Evolutionary conservation across 2,113 vertebrate species (phyloP), one percentile per base, ranked within the genome.

Genomic region (Ptychochromis oligacanthus): DNA sequence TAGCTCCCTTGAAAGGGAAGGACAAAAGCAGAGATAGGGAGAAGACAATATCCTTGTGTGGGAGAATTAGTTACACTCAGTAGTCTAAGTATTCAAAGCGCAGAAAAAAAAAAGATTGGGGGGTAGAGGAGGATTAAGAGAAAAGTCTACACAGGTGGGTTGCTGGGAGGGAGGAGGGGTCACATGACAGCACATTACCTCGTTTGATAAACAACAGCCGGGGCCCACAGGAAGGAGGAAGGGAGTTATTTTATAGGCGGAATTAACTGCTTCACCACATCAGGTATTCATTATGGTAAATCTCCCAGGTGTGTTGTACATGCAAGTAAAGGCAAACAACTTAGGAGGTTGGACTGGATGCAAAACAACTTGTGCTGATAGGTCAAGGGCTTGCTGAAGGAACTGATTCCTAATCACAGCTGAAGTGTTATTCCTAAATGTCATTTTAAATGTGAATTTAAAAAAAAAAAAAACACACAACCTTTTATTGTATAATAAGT

Each of bases 11-110:
- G 88, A 94, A 93, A 89, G 89, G 72, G 75, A 76, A 89, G 92
- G 89, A 95, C 93, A 95, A 96, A 95, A 82, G 92, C 86, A 77
- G 82, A 94, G 91, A 93, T 90, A 84, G 84, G 38, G 80, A 85
- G 89, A 90, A 95, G 94, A 96, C 95, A 96, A 95, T 95, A 93
- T 94, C 94, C 91, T 95, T 91, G 94, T 95, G 95, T 94, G 93
- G 93, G 92, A 95, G 95, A 95, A 95, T 96, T 96, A 96, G 95
- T 96, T 95, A 95, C 96, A 96, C 95, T 95, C 94, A 86, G 93
- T 95, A 94, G 95, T 94, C 94, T 90, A 89, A 95, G 94, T 94
- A 94, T 94, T 96, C 91, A 94, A 94, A 95, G 92, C 72, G 52
- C 90, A 91, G 78, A 70, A 74, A 34, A 82, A 67, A 26, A 34